Evolutionary conservation across 2,797 vertebrate species (phyloP).

Genomic region (Threskiornis aethiopicus): DNA sequence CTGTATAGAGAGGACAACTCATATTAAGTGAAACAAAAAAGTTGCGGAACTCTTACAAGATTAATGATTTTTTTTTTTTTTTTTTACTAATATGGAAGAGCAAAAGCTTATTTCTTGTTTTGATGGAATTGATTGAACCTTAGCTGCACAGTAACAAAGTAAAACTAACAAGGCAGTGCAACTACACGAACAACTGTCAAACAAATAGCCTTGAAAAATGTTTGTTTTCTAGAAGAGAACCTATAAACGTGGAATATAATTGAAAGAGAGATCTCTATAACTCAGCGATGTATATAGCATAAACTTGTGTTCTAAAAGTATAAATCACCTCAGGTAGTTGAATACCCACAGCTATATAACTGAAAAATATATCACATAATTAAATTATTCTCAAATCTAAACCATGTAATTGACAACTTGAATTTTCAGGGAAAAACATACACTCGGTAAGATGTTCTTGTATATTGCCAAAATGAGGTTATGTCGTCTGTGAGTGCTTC

Average conservation of each 20-base stretch:
- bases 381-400: not conserved
- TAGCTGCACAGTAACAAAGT: not conserved
- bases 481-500: not conserved
- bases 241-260: not conserved
- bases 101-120: conserved; percentile 53
- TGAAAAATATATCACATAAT: not conserved
- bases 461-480: not conserved
- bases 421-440: not conserved
- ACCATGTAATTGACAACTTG: not conserved
- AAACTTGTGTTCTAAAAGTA: not conserved
- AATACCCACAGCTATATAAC: not conserved
- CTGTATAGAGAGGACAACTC: conserved; percentile 24
- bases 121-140: not conserved
- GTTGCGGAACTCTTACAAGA: conserved; percentile 35
- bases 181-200: not conserved
- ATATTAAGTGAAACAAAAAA: conserved; percentile 55
- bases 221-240: conserved; percentile 1
- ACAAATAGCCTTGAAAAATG: not conserved
- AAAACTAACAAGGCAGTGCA: not conserved
- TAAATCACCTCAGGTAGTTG: not conserved
- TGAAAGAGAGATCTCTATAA: not conserved
- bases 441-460: not conserved
- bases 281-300: not conserved
- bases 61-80: not conserved
- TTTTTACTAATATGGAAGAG: conserved; percentile 28